Evolutionary conservation across 2,113 vertebrate species (phyloP), one percentile per base, ranked within the genome.

Genomic region (Chaetodon auriga): DNA sequence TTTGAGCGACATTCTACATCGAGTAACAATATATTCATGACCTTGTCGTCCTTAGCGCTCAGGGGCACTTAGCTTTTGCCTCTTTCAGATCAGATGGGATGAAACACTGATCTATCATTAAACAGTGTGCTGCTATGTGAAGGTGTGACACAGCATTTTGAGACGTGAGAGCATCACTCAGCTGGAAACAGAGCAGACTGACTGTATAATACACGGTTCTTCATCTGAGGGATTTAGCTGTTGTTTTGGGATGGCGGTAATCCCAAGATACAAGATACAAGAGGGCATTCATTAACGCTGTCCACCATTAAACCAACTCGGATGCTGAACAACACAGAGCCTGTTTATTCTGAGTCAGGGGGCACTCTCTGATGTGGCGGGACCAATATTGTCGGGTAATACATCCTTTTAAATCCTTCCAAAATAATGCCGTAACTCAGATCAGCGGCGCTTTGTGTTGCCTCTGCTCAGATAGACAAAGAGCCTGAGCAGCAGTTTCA

Each of bases 331-430:
- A 87, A 78, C 74, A 69, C 43, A 30, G 19, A 45, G 77, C 36
- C 72, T 89, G 75, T 79, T 85, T 80, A 48, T 63, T 75, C 38
- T 49, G 57, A 82, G 80, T 82, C 70, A 71, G 69, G 80, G 66
- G 60, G 10, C 45, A 36, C 62, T 75, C 79, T 91, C 89, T 92
- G 82, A 94, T 92, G 88, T 76, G 63, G 48, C 45, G 36, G 46
- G 74, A 63, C 57, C 62, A 70, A 78, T 82, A 48, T 78, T 68
- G 80, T 68, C 48, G 10, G 35, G 43, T 54, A 87, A 83, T 87
- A 81, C 69, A 78, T 75, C 65, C 72, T 84, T 78, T 78, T 87
- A 82, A 90, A 92, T 91, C 81, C 87, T 81, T 53, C 84, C 71
- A 84, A 69, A 76, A 84, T 83, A 72, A 80, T 11, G 58, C 62